phyloP scores from a whole-genome alignment of 2,113 vertebrate species.

The Hepsetus odoe region DNA sequence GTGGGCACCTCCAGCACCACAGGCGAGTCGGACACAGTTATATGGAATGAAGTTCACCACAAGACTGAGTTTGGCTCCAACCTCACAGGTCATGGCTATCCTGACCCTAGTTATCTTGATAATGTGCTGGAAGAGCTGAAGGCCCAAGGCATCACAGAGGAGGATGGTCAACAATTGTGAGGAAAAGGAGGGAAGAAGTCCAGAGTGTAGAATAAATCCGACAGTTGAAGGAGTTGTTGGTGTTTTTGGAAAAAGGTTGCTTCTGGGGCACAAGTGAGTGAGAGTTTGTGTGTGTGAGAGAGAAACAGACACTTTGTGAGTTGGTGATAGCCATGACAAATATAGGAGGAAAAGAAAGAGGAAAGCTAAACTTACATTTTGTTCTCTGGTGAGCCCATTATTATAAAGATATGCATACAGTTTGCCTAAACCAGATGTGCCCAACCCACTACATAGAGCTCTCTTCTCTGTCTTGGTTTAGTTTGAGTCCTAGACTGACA shows the following conservation, averaged over 20 bases:
- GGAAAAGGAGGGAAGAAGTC: conserved; percentile 20
- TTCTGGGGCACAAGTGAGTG: conserved; percentile 2
- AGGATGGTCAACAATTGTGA: conserved; percentile 61
- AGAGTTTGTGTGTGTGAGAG: not conserved
- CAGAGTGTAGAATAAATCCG: not conserved
- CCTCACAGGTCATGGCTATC: conserved; percentile 91
- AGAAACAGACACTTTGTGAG: not conserved
- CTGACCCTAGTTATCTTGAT: conserved; percentile 81
- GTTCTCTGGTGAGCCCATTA: not conserved
- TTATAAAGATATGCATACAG: not conserved
- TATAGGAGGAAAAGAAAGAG: not conserved
- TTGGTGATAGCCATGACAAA: not conserved
- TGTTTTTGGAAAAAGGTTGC: not conserved
- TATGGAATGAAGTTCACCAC: conserved; percentile 96
- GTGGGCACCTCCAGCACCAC: conserved; percentile 94
- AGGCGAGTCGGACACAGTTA: conserved; percentile 91
- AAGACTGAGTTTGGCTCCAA: conserved; percentile 96
- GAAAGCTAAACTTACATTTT: not conserved
- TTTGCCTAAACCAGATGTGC: not conserved
- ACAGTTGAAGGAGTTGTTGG: not conserved
- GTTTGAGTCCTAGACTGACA: not conserved
- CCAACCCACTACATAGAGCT: not conserved
- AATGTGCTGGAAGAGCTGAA: conserved; percentile 86
- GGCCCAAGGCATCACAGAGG: conserved; percentile 91
- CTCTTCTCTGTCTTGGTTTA: not conserved